phyloP scores from a whole-genome alignment of 2,888 invertebrate genomes.

The Rhimphoctona megacephalus region DNA sequence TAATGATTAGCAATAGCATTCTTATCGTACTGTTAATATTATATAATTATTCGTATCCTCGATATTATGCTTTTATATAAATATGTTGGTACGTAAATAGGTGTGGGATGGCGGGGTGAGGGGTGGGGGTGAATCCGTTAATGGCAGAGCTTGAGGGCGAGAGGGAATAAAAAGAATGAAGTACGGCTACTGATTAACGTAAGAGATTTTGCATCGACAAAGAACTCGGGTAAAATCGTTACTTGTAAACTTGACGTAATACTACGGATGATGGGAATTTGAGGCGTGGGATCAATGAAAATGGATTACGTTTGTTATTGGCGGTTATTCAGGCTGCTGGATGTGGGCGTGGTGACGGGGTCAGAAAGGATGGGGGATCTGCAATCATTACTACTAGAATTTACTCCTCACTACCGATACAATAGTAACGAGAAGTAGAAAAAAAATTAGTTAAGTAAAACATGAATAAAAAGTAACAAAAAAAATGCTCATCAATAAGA shows the following conservation, averaged over 20 bases:
- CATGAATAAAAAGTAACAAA: slow-evolving; percentile 84
- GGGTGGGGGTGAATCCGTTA: slow-evolving; percentile 40
- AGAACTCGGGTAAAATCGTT: slow-evolving; percentile 4
- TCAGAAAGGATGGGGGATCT: slow-evolving; percentile 68
- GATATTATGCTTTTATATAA: slow-evolving; percentile 85
- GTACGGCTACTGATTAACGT: slow-evolving; percentile 26
- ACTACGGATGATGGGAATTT: slow-evolving; percentile 8
- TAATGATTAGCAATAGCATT: slow-evolving; percentile 84
- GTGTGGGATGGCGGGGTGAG: slow-evolving; percentile 35
- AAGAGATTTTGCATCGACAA: slow-evolving; percentile 4
- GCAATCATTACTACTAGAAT: slow-evolving; percentile 79
- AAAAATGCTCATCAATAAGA: slow-evolving; percentile 75
- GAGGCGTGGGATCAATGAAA: not conserved
- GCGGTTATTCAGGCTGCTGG: slow-evolving; percentile 3
- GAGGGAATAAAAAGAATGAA: slow-evolving; percentile 10
- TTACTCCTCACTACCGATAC: slow-evolving; percentile 70
- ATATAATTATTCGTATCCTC: slow-evolving; percentile 83
- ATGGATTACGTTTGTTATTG: not conserved
- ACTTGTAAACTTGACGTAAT: slow-evolving; percentile 11
- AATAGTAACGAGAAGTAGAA: slow-evolving; percentile 74
- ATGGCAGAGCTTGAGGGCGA: slow-evolving; percentile 47
- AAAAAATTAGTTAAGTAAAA: slow-evolving; percentile 75
- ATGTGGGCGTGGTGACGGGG: slow-evolving; percentile 34
- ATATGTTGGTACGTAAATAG: slow-evolving; percentile 77
- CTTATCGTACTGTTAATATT: slow-evolving; percentile 84